These are phyloP conservation scores for Ophion obscuratus DNA, from an alignment of 2,888 invertebrate genomes.

Conservation along the genomic window DNA sequence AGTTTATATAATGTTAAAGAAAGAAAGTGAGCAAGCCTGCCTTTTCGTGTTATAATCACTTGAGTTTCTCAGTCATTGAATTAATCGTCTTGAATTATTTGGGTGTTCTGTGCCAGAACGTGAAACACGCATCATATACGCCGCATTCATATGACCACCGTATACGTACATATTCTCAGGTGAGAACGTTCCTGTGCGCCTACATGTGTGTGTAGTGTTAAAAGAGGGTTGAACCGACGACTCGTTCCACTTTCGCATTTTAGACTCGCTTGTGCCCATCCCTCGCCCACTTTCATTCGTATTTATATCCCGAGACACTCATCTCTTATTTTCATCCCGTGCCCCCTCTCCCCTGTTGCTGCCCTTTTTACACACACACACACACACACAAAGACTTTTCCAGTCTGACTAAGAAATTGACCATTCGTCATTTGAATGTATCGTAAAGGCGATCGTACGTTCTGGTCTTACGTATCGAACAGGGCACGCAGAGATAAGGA, in stretches of 20 bases:
- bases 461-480: conserved; percentile 18
- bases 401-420: conserved; percentile 21
- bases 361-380: not conserved
- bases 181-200: not conserved
- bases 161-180: not conserved
- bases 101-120: conserved; percentile 8
- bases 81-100: conserved; percentile 3
- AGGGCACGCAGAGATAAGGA: no score
- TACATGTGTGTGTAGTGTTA: conserved; percentile 16
- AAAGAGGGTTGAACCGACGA: conserved; percentile 64
- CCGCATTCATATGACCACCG: not conserved
- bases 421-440: conserved; percentile 27
- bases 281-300: conserved; percentile 79
- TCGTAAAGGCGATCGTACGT: conserved; percentile 47
- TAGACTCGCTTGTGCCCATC: conserved; percentile 67
- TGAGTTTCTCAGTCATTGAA: conserved; percentile 44
- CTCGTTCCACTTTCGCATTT: conserved; percentile 69
- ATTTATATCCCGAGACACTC: conserved; percentile 80
- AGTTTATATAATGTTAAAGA: no score
- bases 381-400: no score
- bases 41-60: not conserved
- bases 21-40: no score
- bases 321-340: conserved; percentile 52
- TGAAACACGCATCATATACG: conserved; percentile 15
- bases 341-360: conserved; percentile 6